Evolutionary conservation across 2,888 invertebrate genomes (phyloP).

Genomic region (Heterodera filipjevi): DNA sequence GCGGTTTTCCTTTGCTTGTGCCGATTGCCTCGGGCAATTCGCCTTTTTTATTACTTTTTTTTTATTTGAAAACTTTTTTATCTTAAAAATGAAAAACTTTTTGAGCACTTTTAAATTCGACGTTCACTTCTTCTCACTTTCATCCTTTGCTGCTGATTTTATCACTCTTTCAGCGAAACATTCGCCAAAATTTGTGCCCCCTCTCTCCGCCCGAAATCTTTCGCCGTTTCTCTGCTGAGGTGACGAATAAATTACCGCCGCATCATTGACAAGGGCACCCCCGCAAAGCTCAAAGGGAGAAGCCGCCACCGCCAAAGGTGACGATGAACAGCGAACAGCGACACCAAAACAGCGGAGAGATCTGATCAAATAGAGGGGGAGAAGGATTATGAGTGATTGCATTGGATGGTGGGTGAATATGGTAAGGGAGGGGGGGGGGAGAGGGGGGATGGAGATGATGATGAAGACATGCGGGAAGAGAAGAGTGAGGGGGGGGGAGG

Average conservation of each 20-base stretch:
- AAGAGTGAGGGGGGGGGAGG: too few relatives aligned
- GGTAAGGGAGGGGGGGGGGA: not conserved
- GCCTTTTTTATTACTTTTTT: not conserved
- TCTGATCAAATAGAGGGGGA: not conserved
- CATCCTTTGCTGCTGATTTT: not conserved
- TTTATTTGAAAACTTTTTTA: not conserved
- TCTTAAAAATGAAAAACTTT: not conserved
- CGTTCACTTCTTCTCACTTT: not conserved
- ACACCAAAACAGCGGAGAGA: not conserved
- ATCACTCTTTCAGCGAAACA: slow-evolving; percentile 11
- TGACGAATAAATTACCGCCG: slow-evolving; percentile 9
- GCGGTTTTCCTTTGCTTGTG: not conserved
- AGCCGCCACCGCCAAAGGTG: slow-evolving; percentile 2
- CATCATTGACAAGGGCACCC: not conserved
- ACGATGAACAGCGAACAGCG: not conserved
- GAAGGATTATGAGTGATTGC: not conserved
- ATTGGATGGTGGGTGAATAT: not conserved
- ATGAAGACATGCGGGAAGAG: not conserved
- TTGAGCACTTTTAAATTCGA: not conserved
- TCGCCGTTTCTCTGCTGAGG: not conserved
- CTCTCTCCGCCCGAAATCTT: not conserved
- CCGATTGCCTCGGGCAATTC: not conserved
- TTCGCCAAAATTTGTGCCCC: slow-evolving; percentile 10
- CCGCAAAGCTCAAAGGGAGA: not conserved
- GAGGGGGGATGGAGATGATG: not conserved